Base-by-base conservation (phyloP, 2,888 invertebrate genomes). In the Ormyrus nitidulus region DNA sequence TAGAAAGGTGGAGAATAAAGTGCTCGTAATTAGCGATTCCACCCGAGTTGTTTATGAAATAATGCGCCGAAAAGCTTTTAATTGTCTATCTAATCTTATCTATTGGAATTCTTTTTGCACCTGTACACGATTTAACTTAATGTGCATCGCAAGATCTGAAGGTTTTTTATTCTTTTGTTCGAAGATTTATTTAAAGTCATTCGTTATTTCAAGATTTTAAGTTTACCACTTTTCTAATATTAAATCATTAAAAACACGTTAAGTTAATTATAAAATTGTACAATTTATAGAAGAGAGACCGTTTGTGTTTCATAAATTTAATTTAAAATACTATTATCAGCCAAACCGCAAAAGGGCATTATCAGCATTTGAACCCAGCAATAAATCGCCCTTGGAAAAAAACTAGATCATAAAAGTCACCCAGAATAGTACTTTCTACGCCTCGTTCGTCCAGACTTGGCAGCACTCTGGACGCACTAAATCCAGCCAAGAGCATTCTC, bases 61-160 rank as follows among this genome's bases (percentile, higher is more conserved):
- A 34, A 19, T 34, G 64, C 64, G 44, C 4, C 62, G 56, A 51
- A 64, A 64, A 34, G n/a, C 34, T 48, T 65, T 72, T 61, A 54
- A 73, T 79, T 68, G 58, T 61, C 68, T 69, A 48, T 59, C 44
- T 48, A 68, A 62, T 79, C 78, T 69, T 69, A 79, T 79, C 73
- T 71, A 77, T 71, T 49, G 6, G 19, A 6, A 10, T 68, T 49
- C 11, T 51, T 44, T 8, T 72, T 53, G 58, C 68, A 11, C 5
- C 10, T 7, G 54, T 56, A 34, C 46, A 10, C 49, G 13, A 64
- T 46, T 64, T 49, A 46, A 8, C 19, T 68, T 9, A 2, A 34
- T 34, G 3, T 4, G 4, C 34, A 34, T 34, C 34, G 34, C 34
- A 34, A 34, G 34, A 34, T 34, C 34, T 34, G 4, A 34, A 34